phyloP scores from a whole-genome alignment of 1,140 invertebrate genomes.

The Drosophila triauraria region DNA sequence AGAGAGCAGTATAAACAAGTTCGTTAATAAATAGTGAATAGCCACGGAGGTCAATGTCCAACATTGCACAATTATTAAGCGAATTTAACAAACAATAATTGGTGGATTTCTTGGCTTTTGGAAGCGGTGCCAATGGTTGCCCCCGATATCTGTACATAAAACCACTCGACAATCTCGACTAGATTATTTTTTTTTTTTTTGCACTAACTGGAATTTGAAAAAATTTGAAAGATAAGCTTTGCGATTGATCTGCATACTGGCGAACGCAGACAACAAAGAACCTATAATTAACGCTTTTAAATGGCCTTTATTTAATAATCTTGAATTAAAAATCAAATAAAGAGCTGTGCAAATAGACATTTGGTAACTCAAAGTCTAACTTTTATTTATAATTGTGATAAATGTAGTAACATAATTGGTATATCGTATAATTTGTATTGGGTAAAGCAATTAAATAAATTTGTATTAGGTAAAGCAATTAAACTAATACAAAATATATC shows the following conservation, averaged over 20 bases:
- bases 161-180: constrained; percentile 16
- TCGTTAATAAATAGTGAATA: constrained; percentile 35
- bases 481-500: no score
- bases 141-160: constrained; percentile 1
- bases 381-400: background rate
- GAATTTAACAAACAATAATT: constrained; percentile 17
- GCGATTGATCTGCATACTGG: constrained; percentile 8
- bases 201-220: constrained; percentile 13
- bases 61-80: constrained; percentile 44
- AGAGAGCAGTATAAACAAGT: constrained; percentile 19
- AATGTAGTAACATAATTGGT: background rate
- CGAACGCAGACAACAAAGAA: constrained; percentile 7
- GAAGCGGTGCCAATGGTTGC: constrained; percentile 6
- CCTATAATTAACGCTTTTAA: background rate
- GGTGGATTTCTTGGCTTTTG: constrained; percentile 24
- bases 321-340: background rate
- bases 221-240: constrained; percentile 7
- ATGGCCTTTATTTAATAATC: background rate
- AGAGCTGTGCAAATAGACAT: background rate
- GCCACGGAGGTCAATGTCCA: constrained; percentile 40
- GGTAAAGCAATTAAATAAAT: no score
- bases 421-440: no score
- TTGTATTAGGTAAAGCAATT: no score
- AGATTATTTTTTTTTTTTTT: constrained; percentile 35
- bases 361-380: background rate